Conservation (phyloP, 2,888 invertebrate genomes). For the Orthonevra nobilis region DNA sequence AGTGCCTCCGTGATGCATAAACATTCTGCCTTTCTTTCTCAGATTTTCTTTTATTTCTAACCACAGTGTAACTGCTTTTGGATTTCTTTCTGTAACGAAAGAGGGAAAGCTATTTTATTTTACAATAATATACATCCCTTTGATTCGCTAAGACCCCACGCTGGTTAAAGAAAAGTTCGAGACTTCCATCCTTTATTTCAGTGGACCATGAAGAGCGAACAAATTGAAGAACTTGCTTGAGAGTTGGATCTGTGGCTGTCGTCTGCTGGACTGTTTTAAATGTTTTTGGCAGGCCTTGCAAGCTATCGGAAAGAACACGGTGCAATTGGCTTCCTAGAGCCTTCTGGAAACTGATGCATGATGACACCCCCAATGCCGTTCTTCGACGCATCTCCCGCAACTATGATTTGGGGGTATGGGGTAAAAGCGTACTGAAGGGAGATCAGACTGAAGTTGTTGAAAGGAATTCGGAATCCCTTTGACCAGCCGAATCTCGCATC, state of each 20-base stretch:
- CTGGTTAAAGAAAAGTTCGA: background rate
- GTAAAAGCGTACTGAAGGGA: constrained; percentile 34
- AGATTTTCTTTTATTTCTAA: too few relatives aligned
- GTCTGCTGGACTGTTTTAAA: background rate
- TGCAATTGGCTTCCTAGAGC: constrained; percentile 1
- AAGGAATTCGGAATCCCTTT: constrained; percentile 1
- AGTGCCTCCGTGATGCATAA: too few relatives aligned
- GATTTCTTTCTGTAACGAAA: background rate
- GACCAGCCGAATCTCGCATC: constrained; percentile 13
- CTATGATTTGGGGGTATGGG: constrained; percentile 22
- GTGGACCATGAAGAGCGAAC: background rate
- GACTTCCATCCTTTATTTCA: background rate
- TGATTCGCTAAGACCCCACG: constrained; percentile 1
- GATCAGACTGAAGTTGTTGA: too few relatives aligned
- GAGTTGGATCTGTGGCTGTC: background rate
- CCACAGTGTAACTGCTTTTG: background rate
- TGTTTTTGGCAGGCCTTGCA: background rate
- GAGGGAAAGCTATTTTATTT: background rate
- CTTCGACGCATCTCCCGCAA: constrained; percentile 33
- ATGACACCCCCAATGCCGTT: constrained; percentile 34
- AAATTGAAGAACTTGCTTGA: background rate
- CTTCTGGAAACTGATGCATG: constrained; percentile 24
- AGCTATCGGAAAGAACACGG: constrained; percentile 4
- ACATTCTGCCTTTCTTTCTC: too few relatives aligned
- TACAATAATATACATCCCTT: background rate